These are phyloP conservation scores for Muschampia staudingeri DNA, from an alignment of 2,888 invertebrate genomes.

Conservation along the genomic window DNA sequence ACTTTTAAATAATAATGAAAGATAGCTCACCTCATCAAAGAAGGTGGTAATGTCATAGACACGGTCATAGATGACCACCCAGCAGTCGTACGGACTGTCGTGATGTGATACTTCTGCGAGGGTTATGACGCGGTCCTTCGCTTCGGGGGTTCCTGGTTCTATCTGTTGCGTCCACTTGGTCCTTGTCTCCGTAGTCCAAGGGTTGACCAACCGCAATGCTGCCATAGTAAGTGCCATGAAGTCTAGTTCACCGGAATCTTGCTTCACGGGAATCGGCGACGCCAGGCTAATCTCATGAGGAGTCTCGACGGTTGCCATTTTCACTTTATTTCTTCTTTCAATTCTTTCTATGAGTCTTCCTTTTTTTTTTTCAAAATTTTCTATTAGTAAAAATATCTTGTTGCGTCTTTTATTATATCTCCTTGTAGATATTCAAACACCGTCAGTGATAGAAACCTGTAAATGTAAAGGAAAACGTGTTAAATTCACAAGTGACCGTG, in stretches of 20 bases:
- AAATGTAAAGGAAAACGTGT: background rate
- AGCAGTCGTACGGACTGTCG: slow-evolving; percentile 94
- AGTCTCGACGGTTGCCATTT: slow-evolving; percentile 86
- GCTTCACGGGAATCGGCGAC: slow-evolving; percentile 77
- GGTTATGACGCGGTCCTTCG: slow-evolving; percentile 90
- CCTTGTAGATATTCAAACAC: slow-evolving; percentile 47
- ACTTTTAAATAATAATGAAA: background rate
- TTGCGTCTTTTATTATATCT: slow-evolving; percentile 2
- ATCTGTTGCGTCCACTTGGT: slow-evolving; percentile 75
- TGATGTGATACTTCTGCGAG: slow-evolving; percentile 95
- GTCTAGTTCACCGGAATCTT: slow-evolving; percentile 82
- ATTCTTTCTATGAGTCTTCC: background rate
- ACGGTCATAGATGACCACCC: slow-evolving; percentile 97
- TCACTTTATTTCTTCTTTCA: slow-evolving; percentile 46
- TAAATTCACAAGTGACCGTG: background rate
- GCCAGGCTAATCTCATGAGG: slow-evolving; percentile 81
- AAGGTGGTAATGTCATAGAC: slow-evolving; percentile 96
- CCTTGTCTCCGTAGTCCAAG: slow-evolving; percentile 81
- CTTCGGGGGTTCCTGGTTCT: slow-evolving; percentile 79
- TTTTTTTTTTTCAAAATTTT: background rate
- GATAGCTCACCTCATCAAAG: slow-evolving; percentile 92
- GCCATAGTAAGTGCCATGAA: slow-evolving; percentile 88
- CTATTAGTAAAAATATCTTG: background rate
- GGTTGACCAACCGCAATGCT: slow-evolving; percentile 86
- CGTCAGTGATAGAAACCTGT: slow-evolving; percentile 17